Evolutionary conservation across 1,140 invertebrate species (phyloP).

Genomic region (Sycophaga agraensis): DNA sequence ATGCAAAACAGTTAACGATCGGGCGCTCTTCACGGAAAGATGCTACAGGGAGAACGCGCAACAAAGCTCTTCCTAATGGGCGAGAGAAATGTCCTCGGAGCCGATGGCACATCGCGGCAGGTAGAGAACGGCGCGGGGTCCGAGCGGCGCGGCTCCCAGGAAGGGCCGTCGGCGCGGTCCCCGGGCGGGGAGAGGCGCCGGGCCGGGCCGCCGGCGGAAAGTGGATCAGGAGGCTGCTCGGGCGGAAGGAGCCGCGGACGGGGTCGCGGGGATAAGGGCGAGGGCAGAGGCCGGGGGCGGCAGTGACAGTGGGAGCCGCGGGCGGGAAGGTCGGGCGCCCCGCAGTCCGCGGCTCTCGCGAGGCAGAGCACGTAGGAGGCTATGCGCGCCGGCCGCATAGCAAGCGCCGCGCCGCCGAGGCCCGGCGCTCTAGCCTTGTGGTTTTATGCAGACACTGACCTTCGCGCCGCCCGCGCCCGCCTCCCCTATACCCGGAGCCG

Average conservation of each 20-base stretch:
- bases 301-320: neutral
- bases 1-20: too few species aligned
- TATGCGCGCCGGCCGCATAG: conserved; percentile 55
- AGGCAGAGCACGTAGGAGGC: conserved; percentile 55
- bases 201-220: neutral
- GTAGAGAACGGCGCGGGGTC: too few species aligned
- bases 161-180: neutral
- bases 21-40: too few species aligned
- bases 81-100: too few species aligned
- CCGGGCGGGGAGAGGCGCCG: neutral
- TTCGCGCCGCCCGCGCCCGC: conserved; percentile 41
- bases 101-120: neutral
- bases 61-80: too few species aligned
- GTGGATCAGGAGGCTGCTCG: conserved; percentile 7
- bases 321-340: neutral
- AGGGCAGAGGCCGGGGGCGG: neutral
- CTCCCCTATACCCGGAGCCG: too few species aligned
- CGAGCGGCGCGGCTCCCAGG: too few species aligned
- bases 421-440: conserved; percentile 48
- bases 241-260: too few species aligned
- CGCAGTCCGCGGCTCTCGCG: conserved; percentile 36
- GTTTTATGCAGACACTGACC: conserved; percentile 60
- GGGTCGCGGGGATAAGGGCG: neutral
- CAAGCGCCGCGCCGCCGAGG: conserved; percentile 40
- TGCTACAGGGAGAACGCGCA: too few species aligned